Base-by-base conservation (phyloP, 1,140 invertebrate species). In the Dendroctonus valens region DNA sequence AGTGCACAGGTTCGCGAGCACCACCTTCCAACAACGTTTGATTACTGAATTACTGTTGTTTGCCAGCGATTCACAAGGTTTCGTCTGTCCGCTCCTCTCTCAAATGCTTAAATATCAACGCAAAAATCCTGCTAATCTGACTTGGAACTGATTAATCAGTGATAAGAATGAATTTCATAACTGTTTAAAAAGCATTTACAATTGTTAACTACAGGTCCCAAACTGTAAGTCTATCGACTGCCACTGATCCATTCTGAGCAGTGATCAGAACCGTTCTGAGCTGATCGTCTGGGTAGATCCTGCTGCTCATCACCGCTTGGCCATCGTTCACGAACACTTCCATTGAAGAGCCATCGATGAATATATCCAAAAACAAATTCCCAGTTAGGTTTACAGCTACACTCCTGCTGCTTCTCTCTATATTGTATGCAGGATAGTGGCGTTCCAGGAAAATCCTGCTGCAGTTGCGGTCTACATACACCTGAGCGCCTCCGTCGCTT, bases 271-370 rank as follows among this genome's bases (percentile, higher is more conserved):
- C 15, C n/a, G 5, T 7, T 37, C 63, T 65, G 15, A 57, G 40
- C 12, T 49, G 12, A n/a, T 57, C 38, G 8, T 48, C 42, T 2
- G 63, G 63, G 50, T 65, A 65, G 14, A 65, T 65, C 6, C 63
- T 57, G 38, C 53, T 58, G 42, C 63, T 65, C 37, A 65, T 5
- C 11, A 59, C 55, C 6, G 53, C 52, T 59, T 79, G 76, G n/a
- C 80, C 80, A 5, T 77, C 65, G 2, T 78, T 79, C 63, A 75
- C 78, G 57, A 80, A 80, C 40, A 80, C 40, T 69, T 81, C 80
- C 49, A 81, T 74, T 0, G 80, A 80, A 67, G 79, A 80, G 1
- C 75, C 72, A 59, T 81, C 80, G 8, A 80, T 64, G 51, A 71
- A 79, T 9, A 78, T 71, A 39, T 61, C 73, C 67, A 74, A 72